A percentile compares a stretch with the other conserved stretches of the same genome.
Evolutionary conservation across 2,797 vertebrate genomes (phyloP).

Genomic region (Danio aesculapii): DNA sequence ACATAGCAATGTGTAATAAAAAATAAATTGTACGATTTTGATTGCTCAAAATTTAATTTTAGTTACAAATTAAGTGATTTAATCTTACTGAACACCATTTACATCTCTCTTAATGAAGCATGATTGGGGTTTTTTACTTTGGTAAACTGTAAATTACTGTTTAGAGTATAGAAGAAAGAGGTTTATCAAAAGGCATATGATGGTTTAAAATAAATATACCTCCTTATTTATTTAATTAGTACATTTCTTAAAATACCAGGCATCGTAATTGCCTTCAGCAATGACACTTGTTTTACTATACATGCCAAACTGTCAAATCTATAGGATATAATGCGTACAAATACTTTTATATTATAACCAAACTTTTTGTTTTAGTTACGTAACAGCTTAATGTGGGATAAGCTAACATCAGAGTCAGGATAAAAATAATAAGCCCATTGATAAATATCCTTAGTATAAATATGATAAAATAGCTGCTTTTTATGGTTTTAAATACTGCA

Average conservation of each 20-base stretch:
- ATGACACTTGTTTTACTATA: neutral
- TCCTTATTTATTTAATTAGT: neutral
- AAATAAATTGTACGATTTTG: too few relatives aligned
- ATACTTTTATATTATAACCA: neutral
- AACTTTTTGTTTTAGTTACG: neutral
- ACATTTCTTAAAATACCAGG: neutral
- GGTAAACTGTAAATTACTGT: neutral
- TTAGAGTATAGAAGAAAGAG: neutral
- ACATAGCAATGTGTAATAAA: neutral
- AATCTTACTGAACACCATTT: neutral
- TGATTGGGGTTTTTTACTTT: neutral
- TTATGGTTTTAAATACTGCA: neutral
- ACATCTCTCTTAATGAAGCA: neutral
- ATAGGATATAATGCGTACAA: neutral
- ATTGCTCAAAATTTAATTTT: neutral
- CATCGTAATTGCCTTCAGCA: neutral
- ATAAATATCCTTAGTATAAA: conserved; percentile 14
- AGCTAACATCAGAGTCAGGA: neutral
- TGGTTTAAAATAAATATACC: neutral
- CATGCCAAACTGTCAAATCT: neutral
- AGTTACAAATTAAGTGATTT: neutral
- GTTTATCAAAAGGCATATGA: neutral
- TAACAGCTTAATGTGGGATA: neutral
- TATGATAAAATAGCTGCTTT: conserved; percentile 19
- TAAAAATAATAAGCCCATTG: neutral